These are phyloP conservation scores for Rhorus exstirpatorius DNA, from an alignment of 2,888 invertebrate species.

Conservation along the genomic window DNA sequence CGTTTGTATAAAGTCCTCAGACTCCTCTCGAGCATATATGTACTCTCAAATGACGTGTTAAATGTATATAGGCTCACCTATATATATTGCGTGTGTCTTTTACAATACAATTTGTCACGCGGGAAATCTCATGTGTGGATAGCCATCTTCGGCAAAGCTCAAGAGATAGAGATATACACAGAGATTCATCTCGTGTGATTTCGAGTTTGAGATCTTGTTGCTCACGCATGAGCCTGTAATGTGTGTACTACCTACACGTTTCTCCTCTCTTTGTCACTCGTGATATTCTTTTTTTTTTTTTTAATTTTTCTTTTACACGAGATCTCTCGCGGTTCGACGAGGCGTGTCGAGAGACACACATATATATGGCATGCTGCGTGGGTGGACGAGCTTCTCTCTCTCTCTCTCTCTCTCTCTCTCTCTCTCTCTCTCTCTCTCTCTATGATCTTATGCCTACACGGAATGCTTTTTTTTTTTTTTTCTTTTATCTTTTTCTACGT, in stretches of 20 bases:
- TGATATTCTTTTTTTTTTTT: background rate
- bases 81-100: conserved; percentile 4
- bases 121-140: conserved; percentile 45
- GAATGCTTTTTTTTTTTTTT: conserved; percentile 12
- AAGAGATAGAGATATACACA: background rate
- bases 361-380: conserved; percentile 46
- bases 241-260: conserved; percentile 43
- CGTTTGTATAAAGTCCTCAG: conserved; percentile 46
- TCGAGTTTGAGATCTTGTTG: conserved; percentile 39
- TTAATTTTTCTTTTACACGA: conserved; percentile 28
- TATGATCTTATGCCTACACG: conserved; percentile 36
- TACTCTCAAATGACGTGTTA: background rate
- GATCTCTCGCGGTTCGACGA: conserved; percentile 58
- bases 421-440: background rate
- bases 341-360: conserved; percentile 62
- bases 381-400: conserved; percentile 64
- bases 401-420: conserved; percentile 26
- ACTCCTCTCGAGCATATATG: background rate
- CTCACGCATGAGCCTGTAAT: conserved; percentile 25
- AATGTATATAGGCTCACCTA: background rate
- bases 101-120: conserved; percentile 56
- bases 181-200: conserved; percentile 48
- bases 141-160: conserved; percentile 52
- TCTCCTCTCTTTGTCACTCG: conserved; percentile 33
- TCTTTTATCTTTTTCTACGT: background rate